A percentile compares a stretch with the other conserved stretches of the same genome.
phyloP scores from a whole-genome alignment of 2,888 invertebrate species.

The Leptopterna dolabrata region DNA sequence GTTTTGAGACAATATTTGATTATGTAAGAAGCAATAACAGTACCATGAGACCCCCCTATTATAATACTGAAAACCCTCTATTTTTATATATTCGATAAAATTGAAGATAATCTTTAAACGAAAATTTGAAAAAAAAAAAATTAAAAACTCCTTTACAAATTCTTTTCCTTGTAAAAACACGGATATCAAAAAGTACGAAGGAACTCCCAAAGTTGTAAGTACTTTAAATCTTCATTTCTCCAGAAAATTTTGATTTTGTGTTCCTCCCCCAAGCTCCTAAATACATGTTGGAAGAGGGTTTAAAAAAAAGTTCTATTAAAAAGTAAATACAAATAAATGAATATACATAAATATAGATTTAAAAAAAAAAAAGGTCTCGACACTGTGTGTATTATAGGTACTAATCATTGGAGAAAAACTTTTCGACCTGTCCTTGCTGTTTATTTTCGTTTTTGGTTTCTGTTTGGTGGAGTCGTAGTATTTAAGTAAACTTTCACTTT shows the following conservation, averaged over 20 bases:
- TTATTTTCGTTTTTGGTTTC: not conserved
- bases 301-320: not conserved
- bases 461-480: slow-evolving; percentile 60
- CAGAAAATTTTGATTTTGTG: not conserved
- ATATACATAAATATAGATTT: no score
- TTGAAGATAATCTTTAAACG: slow-evolving; percentile 59
- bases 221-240: not conserved
- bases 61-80: slow-evolving; percentile 62
- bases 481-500: slow-evolving; percentile 58
- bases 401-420: not conserved
- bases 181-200: not conserved
- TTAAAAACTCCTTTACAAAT: slow-evolving; percentile 19
- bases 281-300: slow-evolving; percentile 40
- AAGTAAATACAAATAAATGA: not conserved
- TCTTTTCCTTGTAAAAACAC: slow-evolving; percentile 10
- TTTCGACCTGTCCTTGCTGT: slow-evolving; percentile 34
- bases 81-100: slow-evolving; percentile 63
- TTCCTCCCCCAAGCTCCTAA: slow-evolving; percentile 27
- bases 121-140: slow-evolving; percentile 40
- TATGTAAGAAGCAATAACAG: slow-evolving; percentile 62
- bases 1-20: slow-evolving; percentile 62
- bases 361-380: slow-evolving; percentile 11
- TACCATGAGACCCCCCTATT: slow-evolving; percentile 60
- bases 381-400: slow-evolving; percentile 50
- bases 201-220: not conserved